Base-by-base conservation (phyloP, 2,888 invertebrate genomes). In the Apodemia hepburni region DNA sequence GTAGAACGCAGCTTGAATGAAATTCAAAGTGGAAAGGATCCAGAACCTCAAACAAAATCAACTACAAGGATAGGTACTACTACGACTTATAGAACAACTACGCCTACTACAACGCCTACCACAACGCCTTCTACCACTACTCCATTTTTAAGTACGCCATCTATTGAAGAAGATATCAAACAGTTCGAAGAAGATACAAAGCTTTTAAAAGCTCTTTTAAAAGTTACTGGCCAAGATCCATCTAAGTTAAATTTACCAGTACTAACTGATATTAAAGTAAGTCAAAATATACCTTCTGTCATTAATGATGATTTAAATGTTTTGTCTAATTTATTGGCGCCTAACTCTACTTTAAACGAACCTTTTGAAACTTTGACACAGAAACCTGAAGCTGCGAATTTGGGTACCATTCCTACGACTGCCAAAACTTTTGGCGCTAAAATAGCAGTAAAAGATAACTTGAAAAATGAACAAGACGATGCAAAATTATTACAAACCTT, bases 161-260 rank as follows among this genome's bases (percentile, higher is more conserved):
- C 89, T 1, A 77, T 92, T 65, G 87, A 92, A 72, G 89, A 86
- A 62, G 92, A 92, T 71, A 84, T 92, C 59, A 86, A 81, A 76
- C 89, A 89, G 68, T 91, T 91, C 65, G 84, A 92, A 77, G 84
- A 91, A 79, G 92, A 92, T 70, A 84, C 91, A 63, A 87, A 88
- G 73, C 76, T 92, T 49, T 76, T 90, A 65, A 82, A 92, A 78
- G 91, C 89, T 49, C 77, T 90, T 54, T 75, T 91, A 65, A 87
- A 91, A 71, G 89, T 89, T 6, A 90, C 88, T 5, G 88, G 88
- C 66, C 87, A 91, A 78, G 86, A 91, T 67, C 89, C 91, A 63
- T 83, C 92, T 5, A 80, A 86, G 75, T 83, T 88, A 68, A 88
- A 90, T 71, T 78, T 92, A 72, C 91, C 91, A 9, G 84, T 85